phyloP scores from a whole-genome alignment of 2,888 invertebrate genomes.

The Chymomyza procnemis region DNA sequence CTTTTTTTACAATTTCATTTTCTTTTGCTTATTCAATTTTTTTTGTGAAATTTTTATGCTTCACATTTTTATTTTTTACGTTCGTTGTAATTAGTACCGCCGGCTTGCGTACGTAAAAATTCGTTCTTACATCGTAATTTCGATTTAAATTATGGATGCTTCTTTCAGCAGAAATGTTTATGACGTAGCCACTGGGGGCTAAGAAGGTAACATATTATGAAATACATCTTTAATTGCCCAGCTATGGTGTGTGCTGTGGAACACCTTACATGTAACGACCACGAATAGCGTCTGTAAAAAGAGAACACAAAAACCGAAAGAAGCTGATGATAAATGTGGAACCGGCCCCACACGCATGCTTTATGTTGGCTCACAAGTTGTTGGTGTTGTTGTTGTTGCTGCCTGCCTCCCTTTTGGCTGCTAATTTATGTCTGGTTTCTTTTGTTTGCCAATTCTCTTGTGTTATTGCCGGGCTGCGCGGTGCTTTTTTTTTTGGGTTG shows the following conservation, averaged over 20 bases:
- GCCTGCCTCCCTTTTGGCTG: not conserved
- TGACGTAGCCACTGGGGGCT: not conserved
- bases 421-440: constrained; percentile 21
- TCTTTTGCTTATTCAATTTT: constrained; percentile 7
- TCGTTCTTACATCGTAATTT: not conserved
- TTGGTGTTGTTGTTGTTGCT: not conserved
- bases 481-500: not conserved
- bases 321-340: not conserved
- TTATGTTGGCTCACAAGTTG: not conserved
- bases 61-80: no score
- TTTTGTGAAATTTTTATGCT: no score
- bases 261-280: not conserved
- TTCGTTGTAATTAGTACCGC: no score
- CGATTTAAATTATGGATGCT: not conserved
- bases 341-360: not conserved
- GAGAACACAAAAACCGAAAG: not conserved
- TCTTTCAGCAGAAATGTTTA: not conserved
- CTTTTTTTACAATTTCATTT: constrained; percentile 1
- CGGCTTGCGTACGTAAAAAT: not conserved
- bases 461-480: not conserved
- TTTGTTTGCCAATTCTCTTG: constrained; percentile 18
- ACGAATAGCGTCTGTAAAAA: not conserved
- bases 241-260: not conserved
- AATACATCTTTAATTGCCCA: not conserved
- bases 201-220: not conserved